phyloP scores from a whole-genome alignment of 2,797 vertebrate genomes.

The Sternarchorhynchus goeldii region DNA sequence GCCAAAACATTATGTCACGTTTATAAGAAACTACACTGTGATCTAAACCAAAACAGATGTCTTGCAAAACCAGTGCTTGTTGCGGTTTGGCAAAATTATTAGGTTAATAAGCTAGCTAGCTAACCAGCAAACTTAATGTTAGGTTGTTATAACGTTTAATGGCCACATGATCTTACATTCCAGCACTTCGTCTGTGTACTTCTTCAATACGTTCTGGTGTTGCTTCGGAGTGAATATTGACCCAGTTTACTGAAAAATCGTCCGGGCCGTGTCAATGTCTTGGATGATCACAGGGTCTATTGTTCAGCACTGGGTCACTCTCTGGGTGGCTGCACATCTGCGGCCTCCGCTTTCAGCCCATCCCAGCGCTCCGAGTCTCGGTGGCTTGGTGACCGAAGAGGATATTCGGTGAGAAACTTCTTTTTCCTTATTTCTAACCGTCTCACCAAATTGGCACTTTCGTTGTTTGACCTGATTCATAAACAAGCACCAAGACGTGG shows the following conservation, averaged over 20 bases:
- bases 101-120: conserved; percentile 13
- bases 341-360: conserved; percentile 72
- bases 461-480: neutral
- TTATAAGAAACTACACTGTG: neutral
- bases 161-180: conserved; percentile 51
- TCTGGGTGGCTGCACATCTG: conserved; percentile 62
- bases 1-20: neutral
- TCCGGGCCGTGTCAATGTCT: conserved; percentile 11
- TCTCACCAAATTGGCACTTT: conserved; percentile 33
- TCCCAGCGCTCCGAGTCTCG: conserved; percentile 56
- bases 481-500: neutral
- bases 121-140: conserved; percentile 35
- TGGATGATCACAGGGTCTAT: conserved; percentile 57
- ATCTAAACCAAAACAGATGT: neutral
- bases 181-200: conserved; percentile 38
- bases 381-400: neutral
- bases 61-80: neutral
- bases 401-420: conserved; percentile 21
- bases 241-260: neutral
- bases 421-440: neutral
- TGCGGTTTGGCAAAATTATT: neutral
- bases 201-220: conserved; percentile 44
- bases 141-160: conserved; percentile 25
- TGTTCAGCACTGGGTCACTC: conserved; percentile 65
- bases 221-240: conserved; percentile 29